Conservation (phyloP, 2,113 vertebrate genomes). For the Romanogobio albipinnatus region DNA sequence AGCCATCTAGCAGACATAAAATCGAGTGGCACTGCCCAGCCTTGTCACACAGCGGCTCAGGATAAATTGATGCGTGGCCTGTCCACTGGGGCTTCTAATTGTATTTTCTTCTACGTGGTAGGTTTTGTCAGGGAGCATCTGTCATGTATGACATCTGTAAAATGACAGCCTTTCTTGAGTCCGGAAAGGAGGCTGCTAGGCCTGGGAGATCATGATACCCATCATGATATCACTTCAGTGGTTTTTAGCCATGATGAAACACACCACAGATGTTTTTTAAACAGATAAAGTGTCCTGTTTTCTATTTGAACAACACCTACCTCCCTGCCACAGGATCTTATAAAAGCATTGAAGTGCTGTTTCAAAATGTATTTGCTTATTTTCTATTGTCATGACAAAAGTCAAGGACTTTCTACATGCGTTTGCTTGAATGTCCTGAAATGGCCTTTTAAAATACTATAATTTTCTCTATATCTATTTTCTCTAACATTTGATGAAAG, state of each 20-base stretch:
- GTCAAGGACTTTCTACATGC: neutral
- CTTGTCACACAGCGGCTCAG: constrained; percentile 73
- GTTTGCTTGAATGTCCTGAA: neutral
- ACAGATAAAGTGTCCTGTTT: constrained; percentile 43
- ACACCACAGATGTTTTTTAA: neutral
- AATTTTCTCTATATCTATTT: neutral
- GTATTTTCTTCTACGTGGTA: constrained; percentile 76
- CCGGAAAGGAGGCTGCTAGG: constrained; percentile 60
- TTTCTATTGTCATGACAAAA: neutral
- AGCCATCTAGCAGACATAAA: constrained; percentile 56
- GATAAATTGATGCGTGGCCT: constrained; percentile 74
- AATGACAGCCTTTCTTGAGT: constrained; percentile 76
- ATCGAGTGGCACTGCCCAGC: constrained; percentile 55
- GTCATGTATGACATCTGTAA: constrained; percentile 74
- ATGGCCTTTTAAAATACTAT: neutral
- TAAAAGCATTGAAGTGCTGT: neutral
- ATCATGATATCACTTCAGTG: constrained; percentile 72
- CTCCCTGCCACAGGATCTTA: neutral
- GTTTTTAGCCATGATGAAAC: constrained; percentile 53
- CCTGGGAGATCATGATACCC: constrained; percentile 59
- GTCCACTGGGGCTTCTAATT: constrained; percentile 79
- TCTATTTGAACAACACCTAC: neutral
- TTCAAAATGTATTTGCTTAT: constrained; percentile 12
- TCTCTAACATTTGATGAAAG: neutral
- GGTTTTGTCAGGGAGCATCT: constrained; percentile 77